Conservation (phyloP, 2,113 vertebrate genomes). For the Scalopus aquaticus region DNA sequence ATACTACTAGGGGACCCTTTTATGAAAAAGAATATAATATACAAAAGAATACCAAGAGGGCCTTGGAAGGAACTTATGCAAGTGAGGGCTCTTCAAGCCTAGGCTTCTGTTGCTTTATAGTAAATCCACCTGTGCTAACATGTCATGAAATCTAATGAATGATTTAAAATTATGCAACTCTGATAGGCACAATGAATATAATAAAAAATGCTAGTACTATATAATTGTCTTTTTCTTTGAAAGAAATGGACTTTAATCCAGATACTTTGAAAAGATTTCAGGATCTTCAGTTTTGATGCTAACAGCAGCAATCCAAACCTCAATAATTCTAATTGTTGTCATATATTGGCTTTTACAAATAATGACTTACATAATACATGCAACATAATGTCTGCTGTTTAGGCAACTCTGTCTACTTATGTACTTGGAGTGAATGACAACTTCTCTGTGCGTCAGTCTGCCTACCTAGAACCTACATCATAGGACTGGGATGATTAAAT, state of each 20-base stretch:
- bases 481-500: not conserved
- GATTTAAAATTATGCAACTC: not conserved
- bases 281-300: constrained; percentile 25
- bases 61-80: not conserved
- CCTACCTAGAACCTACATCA: not conserved
- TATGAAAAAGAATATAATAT: constrained; percentile 23
- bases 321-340: not conserved
- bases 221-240: not conserved
- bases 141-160: not conserved
- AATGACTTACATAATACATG: not conserved
- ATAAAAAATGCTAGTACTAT: not conserved
- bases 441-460: not conserved
- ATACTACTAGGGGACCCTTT: not conserved
- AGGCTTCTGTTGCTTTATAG: not conserved
- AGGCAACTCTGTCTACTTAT: not conserved
- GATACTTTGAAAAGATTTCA: not conserved
- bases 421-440: not conserved
- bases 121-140: not conserved
- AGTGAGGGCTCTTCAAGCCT: not conserved
- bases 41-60: not conserved
- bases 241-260: not conserved
- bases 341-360: constrained; percentile 1
- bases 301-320: not conserved
- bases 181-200: not conserved
- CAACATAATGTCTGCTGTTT: constrained; percentile 26